phyloP scores from a whole-genome alignment of 1,140 invertebrate species.

The Drosophila melanica region DNA sequence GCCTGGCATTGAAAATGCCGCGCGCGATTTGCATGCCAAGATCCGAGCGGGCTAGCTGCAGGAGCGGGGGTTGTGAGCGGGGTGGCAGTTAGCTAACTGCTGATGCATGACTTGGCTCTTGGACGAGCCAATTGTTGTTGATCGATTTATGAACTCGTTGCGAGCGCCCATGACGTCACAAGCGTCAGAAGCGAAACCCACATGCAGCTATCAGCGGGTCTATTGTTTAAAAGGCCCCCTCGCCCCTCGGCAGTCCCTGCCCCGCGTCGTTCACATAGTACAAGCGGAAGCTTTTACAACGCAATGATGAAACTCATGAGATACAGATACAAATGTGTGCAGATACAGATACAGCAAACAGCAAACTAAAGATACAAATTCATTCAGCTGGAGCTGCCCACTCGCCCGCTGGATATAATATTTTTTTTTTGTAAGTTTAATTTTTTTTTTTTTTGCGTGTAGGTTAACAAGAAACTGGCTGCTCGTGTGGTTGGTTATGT shows the following conservation, averaged over 20 bases:
- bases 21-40: conserved; percentile 78
- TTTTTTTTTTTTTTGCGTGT: conserved; percentile 34
- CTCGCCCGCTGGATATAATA: conserved; percentile 36
- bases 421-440: conserved; percentile 3
- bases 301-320: conserved; percentile 49
- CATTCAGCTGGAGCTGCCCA: conserved; percentile 61
- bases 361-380: conserved; percentile 47
- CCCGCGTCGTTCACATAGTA: conserved; percentile 6
- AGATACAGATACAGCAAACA: conserved; percentile 25
- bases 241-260: not conserved
- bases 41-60: not conserved
- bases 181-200: conserved; percentile 41
- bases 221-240: conserved; percentile 18
- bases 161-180: conserved; percentile 67
- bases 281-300: conserved; percentile 76
- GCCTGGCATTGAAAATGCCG: conserved; percentile 70
- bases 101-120: conserved; percentile 67
- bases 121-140: conserved; percentile 67
- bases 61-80: not conserved
- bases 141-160: conserved; percentile 78
- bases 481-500: conserved; percentile 19
- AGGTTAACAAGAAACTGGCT: conserved; percentile 46
- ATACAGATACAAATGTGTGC: conserved; percentile 25
- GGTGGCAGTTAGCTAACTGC: conserved; percentile 30
- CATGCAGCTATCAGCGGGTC: conserved; percentile 38